These are phyloP conservation scores for Halocaridina rubra DNA, from an alignment of 2,888 invertebrate genomes.

Conservation along the genomic window DNA sequence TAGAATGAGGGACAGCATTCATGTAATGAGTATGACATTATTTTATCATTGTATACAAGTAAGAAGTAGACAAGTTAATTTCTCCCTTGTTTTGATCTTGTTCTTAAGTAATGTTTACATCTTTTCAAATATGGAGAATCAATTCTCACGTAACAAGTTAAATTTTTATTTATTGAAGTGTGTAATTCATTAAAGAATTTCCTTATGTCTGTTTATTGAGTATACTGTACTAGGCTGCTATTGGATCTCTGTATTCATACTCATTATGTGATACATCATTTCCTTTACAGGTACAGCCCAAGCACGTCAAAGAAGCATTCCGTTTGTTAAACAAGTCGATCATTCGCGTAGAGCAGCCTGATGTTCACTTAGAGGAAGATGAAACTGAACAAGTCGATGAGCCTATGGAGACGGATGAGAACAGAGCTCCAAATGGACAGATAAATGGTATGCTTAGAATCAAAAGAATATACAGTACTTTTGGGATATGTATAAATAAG, in stretches of 20 bases:
- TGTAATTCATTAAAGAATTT: no score
- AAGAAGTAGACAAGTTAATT: no score
- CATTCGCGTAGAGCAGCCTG: constrained; percentile 96
- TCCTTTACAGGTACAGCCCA: constrained; percentile 75
- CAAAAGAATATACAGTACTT: no score
- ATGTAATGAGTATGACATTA: no score
- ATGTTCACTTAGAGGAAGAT: constrained; percentile 82
- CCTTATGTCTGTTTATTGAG: no score
- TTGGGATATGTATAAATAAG: no score
- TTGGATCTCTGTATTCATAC: not conserved
- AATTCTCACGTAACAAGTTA: not conserved
- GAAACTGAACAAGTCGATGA: constrained; percentile 77
- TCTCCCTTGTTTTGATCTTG: no score
- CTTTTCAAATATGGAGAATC: no score
- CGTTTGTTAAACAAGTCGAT: constrained; percentile 94
- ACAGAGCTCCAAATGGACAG: constrained; percentile 53
- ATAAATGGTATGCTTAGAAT: constrained; percentile 20
- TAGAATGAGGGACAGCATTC: no score
- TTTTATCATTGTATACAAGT: no score
- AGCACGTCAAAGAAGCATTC: constrained; percentile 92
- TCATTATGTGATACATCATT: not conserved
- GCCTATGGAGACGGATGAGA: constrained; percentile 65
- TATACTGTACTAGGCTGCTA: no score
- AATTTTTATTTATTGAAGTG: not conserved
- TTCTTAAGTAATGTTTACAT: no score